Conservation (phyloP, 2,113 vertebrate genomes). For the Synchiropus splendidus region DNA sequence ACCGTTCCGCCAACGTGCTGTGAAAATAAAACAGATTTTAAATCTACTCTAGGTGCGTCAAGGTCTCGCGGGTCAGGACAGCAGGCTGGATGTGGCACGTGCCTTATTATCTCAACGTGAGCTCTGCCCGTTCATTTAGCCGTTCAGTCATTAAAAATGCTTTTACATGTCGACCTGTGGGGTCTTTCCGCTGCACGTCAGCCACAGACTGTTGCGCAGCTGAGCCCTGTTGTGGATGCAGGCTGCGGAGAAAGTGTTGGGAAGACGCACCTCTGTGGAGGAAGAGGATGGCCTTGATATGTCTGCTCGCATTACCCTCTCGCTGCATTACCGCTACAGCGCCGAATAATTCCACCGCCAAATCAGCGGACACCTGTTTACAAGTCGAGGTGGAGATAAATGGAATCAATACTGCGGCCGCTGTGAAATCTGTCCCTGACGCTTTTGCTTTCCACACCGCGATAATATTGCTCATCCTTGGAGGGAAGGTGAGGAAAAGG, state of each 20-base stretch:
- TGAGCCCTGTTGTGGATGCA: too few relatives aligned
- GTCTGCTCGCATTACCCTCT: conserved; percentile 37
- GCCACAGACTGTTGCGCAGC: too few relatives aligned
- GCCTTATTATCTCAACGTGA: too few relatives aligned
- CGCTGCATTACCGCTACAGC: conserved; percentile 33
- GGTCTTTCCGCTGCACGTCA: too few relatives aligned
- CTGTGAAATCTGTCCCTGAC: conserved; percentile 11
- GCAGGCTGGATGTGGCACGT: too few relatives aligned
- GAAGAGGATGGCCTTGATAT: conserved; percentile 35
- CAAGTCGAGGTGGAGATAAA: conserved; percentile 26
- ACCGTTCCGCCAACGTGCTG: too few relatives aligned
- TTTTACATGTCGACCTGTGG: too few relatives aligned
- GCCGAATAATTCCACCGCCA: conserved; percentile 17
- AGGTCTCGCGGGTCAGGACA: too few relatives aligned
- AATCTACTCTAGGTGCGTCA: too few relatives aligned
- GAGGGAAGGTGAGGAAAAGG: neutral
- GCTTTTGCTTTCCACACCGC: conserved; percentile 3
- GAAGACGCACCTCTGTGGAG: conserved; percentile 21
- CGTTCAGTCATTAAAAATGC: too few relatives aligned
- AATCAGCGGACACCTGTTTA: conserved; percentile 44
- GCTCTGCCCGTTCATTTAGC: too few relatives aligned
- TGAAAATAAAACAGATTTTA: too few relatives aligned
- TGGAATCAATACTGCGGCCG: conserved; percentile 44
- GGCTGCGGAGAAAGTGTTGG: conserved; percentile 6
- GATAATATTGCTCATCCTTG: conserved; percentile 11